Evolutionary conservation across 1,140 invertebrate species (phyloP).

Genomic region (Magallana gigas): DNA sequence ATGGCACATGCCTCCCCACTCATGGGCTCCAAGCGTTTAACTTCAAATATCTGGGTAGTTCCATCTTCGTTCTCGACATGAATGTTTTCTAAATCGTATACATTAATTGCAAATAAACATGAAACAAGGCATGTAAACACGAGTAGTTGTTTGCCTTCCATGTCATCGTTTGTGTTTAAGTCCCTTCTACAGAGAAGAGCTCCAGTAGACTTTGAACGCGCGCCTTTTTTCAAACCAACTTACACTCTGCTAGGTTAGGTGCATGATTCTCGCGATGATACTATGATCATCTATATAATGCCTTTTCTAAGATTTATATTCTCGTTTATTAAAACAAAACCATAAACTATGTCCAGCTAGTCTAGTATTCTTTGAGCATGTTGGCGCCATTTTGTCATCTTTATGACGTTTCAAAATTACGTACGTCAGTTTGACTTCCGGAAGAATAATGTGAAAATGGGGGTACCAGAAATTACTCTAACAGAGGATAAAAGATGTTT

Average conservation of each 20-base stretch:
- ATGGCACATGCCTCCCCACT: constrained; percentile 63
- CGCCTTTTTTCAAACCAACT: not conserved
- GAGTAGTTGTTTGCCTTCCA: constrained; percentile 56
- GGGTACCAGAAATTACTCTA: constrained; percentile 51
- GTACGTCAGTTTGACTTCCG: not conserved
- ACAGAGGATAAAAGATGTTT: constrained; percentile 50
- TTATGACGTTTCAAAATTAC: constrained; percentile 1
- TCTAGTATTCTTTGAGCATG: too few relatives aligned
- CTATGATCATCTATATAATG: too few relatives aligned
- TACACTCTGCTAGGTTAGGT: too few relatives aligned
- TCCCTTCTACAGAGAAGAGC: constrained; percentile 41
- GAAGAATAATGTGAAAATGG: constrained; percentile 26
- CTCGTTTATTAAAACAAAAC: too few relatives aligned
- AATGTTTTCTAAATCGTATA: constrained; percentile 69
- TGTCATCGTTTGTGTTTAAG: constrained; percentile 57
- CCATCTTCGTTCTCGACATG: constrained; percentile 74
- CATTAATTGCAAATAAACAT: constrained; percentile 52
- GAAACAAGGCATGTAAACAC: constrained; percentile 55
- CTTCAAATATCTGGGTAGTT: constrained; percentile 69
- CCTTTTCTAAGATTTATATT: too few relatives aligned
- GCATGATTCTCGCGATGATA: too few relatives aligned
- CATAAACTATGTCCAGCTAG: too few relatives aligned
- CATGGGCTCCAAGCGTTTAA: constrained; percentile 66
- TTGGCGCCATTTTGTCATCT: constrained; percentile 12
- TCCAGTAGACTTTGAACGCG: not conserved